Base-by-base conservation (phyloP, 64 coral and sea anemone genomes). In the Acropora yongei region DNA sequence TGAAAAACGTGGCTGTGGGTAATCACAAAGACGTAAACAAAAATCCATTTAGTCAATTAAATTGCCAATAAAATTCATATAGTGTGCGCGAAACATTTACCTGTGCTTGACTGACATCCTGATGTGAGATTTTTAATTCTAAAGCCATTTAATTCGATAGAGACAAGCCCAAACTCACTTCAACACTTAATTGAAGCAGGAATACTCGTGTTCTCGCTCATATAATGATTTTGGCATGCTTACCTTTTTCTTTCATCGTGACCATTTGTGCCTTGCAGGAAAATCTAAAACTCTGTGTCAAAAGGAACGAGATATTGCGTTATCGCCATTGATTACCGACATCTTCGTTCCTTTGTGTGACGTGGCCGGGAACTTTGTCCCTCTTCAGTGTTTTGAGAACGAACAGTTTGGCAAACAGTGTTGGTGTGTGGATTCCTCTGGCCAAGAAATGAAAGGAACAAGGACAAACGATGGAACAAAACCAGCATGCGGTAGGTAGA, bases 391-490 rank as follows among this genome's bases (percentile, higher is more conserved):
- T 72, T 97, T 97, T 84, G 92, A 97, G 20, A 88, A 94, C 41
- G 84, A 88, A 3, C 86, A 42, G 40, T 94, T 94, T 84, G 82
- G 88, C 4, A 97, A 94, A 55, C 95, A 97, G 69, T 97, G 95
- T 47, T 97, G 95, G 95, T 97, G 95, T 46, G 95, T 97, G 42
- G 95, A 97, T 18, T 88, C 17, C 6, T 84, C 89, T 1, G 95
- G 95, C 39, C 95, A 97, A 49, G 92, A 97, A 74, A 94, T 97
- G 68, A 88, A 87, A n/a, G 95, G 95, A 74, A 88, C 95, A 6
- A 83, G 92, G 58, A 65, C 60, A 11, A 80, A 73, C 41, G 86
- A 92, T 47, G 95, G 83, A 53, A 72, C 88, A 3, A 83, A 44
- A 68, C 92, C 88, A 11, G 60, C 18, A 79, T 97, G 95, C 55